A percentile compares a stretch with the other conserved stretches of the same genome.
These are phyloP conservation scores for Dryobota labecula DNA, from an alignment of 2,888 invertebrate species.

Conservation along the genomic window DNA sequence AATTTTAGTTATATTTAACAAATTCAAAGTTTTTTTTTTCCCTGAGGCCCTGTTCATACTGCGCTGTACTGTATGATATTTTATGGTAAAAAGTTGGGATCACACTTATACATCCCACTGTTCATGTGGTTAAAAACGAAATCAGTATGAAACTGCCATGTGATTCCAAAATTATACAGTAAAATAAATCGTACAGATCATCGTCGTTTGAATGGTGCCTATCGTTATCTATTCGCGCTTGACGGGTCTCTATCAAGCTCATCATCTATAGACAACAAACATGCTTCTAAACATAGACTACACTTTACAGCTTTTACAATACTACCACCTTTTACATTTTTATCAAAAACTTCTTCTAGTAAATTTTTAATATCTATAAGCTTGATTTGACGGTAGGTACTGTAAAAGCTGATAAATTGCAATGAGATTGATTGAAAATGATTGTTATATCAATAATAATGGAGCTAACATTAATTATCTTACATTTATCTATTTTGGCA, in stretches of 20 bases:
- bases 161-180: not conserved
- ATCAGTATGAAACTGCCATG: not conserved
- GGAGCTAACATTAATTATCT: constrained; percentile 55
- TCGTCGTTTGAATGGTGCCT: not conserved
- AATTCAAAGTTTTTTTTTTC: not conserved
- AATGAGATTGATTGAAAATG: constrained; percentile 42
- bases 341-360: not conserved
- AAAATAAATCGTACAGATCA: not conserved
- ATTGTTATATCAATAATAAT: constrained; percentile 51
- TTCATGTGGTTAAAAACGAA: not conserved
- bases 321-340: constrained; percentile 52
- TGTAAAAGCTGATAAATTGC: constrained; percentile 55
- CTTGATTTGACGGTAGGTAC: constrained; percentile 14
- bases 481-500: constrained; percentile 58
- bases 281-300: constrained; percentile 86
- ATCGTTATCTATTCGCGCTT: constrained; percentile 47
- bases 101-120: not conserved
- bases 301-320: constrained; percentile 73
- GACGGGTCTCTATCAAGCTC: constrained; percentile 66
- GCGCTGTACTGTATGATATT: not conserved
- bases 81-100: not conserved
- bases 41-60: not conserved
- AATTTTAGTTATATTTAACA: constrained; percentile 44
- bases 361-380: not conserved
- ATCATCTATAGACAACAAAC: constrained; percentile 85